Percentiles rank a stretch among this genome's conserved stretches.
Conservation (phyloP, 2,113 vertebrate genomes). For the Ornithorhynchus anatinus region DNA sequence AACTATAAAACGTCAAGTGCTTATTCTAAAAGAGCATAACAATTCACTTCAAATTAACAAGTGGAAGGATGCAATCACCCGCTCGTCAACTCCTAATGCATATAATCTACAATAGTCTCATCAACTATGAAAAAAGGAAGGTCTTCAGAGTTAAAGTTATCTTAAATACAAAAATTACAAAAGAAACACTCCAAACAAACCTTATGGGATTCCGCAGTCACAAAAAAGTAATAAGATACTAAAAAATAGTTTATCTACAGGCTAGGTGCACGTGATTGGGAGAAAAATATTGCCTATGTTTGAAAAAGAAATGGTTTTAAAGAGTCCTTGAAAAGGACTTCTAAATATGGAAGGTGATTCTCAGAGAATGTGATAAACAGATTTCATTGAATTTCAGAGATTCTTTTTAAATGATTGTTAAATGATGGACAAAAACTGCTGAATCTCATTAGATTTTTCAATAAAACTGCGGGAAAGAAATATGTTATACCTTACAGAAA, state of each 20-base stretch:
- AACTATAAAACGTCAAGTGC: not conserved
- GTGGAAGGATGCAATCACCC: not conserved
- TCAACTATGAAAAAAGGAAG: not conserved
- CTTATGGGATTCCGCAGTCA: constrained; percentile 65
- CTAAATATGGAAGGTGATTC: not conserved
- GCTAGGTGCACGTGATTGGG: not conserved
- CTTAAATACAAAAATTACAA: constrained; percentile 14
- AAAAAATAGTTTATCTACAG: not conserved
- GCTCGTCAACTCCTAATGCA: not conserved
- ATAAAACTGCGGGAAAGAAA: constrained; percentile 19
- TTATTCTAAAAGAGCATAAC: not conserved
- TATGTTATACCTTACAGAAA: constrained; percentile 81
- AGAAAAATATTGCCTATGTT: not conserved
- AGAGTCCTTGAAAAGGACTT: not conserved
- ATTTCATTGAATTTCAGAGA: not conserved
- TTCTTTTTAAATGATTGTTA: constrained; percentile 11
- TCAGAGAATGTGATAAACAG: not conserved
- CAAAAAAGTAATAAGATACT: rapidly evolving
- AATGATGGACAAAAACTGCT: constrained; percentile 29
- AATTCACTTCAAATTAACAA: no score
- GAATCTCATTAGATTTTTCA: constrained; percentile 63
- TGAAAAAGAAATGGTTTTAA: not conserved
- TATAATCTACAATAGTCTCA: not conserved
- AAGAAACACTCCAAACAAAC: constrained; percentile 32
- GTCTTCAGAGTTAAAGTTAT: not conserved